Evolutionary conservation across 2,888 invertebrate genomes (phyloP), one percentile per base, ranked within the genome.

Genomic region (Trissoscelio sp.): DNA sequence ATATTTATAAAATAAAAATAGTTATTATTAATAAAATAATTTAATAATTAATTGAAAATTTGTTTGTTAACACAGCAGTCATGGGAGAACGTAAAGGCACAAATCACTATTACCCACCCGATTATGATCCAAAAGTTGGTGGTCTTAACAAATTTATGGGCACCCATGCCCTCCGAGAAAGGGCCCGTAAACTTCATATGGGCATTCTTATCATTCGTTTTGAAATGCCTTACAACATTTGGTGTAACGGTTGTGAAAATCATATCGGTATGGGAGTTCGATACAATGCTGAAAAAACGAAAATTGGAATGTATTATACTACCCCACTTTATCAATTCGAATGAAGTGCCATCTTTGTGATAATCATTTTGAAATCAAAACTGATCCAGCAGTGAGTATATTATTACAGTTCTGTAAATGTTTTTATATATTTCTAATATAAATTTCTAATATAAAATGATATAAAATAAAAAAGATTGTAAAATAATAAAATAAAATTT

Each of bases 171-270:
- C 92, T 99, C 39, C 94, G 99, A 28, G 99, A 99, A 92, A 92
- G 99, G 82, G 99, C 99, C 18, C 93, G 96, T n/a, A 99, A 99
- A 91, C 94, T 99, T 2, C 96, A 97, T 88, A 93, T 97, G 92
- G 99, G 99, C 9, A 99, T 99, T 86, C 94, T 98, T 20, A 96
- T 98, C 83, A 98, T 98, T 84, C 94, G 99, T 53, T 99, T 99
- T 93, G 99, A 99, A 92, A 98, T 99, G 99, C 99, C 99, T 0
- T 99, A 98, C 89, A 99, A 99, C 92, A 99, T 99, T 86, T 99
- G 99, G 99, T 99, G 99, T 87, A 97, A 97, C 39, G 99, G 99
- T 66, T 99, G 99, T 91, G 96, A 96, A 83, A 99, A 98, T 92
- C 99, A 99, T 89, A 98, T 99, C 72, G 99, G 99, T 28, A 99